Evolutionary conservation across 2,888 invertebrate genomes (phyloP).

Genomic region (Dichetophora obliterata): DNA sequence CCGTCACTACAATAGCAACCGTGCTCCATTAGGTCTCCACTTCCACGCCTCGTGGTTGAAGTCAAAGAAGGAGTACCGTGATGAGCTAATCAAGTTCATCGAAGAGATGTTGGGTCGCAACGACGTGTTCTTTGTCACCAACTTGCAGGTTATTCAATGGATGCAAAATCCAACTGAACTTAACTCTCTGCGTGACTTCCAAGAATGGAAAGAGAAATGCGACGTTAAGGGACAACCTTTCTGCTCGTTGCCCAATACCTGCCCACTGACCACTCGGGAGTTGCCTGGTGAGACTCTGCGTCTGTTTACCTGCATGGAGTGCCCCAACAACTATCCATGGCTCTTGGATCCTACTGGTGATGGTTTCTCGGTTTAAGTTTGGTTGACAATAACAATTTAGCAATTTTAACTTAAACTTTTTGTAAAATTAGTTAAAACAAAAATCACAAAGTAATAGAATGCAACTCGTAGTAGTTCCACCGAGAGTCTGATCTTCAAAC

Average conservation of each 20-base stretch:
- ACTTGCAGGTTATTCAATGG: slow-evolving; percentile 94
- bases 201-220: slow-evolving; percentile 96
- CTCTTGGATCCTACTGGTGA: slow-evolving; percentile 94
- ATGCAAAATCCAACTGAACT: slow-evolving; percentile 95
- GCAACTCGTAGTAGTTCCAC: slow-evolving; percentile 67
- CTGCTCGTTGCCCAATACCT: slow-evolving; percentile 92
- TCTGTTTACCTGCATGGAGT: slow-evolving; percentile 95
- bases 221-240: slow-evolving; percentile 94
- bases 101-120: slow-evolving; percentile 91
- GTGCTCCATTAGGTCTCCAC: slow-evolving; percentile 91
- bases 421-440: slow-evolving; percentile 42
- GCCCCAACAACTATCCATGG: slow-evolving; percentile 96
- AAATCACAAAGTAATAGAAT: slow-evolving; percentile 49
- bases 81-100: slow-evolving; percentile 91
- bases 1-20: slow-evolving; percentile 92
- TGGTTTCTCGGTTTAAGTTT: slow-evolving; percentile 82
- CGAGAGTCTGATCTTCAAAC: slow-evolving; percentile 69
- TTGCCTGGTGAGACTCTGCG: slow-evolving; percentile 92
- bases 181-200: slow-evolving; percentile 88
- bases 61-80: slow-evolving; percentile 92
- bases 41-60: slow-evolving; percentile 97
- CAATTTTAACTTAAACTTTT: slow-evolving; percentile 45
- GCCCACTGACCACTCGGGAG: slow-evolving; percentile 89
- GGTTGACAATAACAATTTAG: slow-evolving; percentile 35
- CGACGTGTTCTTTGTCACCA: slow-evolving; percentile 93